Base-by-base conservation (phyloP, 2,113 vertebrate genomes). In the Campylorhamphus procurvoides region DNA sequence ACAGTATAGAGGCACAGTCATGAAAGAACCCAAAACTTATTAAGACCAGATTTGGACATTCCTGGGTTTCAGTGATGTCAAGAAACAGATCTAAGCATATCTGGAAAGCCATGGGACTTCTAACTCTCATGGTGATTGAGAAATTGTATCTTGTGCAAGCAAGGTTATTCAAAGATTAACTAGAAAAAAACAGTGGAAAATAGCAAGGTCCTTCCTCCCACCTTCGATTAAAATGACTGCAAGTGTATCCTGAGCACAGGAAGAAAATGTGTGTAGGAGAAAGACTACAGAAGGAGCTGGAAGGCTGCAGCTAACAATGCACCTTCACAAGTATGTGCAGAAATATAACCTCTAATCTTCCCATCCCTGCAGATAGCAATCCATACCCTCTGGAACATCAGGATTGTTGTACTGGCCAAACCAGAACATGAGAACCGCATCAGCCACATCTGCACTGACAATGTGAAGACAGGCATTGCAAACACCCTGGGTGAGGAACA, bases 361-460 rank as follows among this genome's bases (percentile, higher is more conserved):
- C 56, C 80, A 27, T 58, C 47, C 80, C 69, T 95, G 76, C 97
- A 99, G 99, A 98, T 99, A 24, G 99, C 99, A 29, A 98, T 98
- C 96, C 99, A 99, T 68, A 99, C 99, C 1, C 98, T 99, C 91
- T 99, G 99, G 99, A 99, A 98, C 94, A 99, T 99, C 92, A 98
- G 99, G 46, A 99, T 99, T 0, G 94, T 99, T 37, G 98, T 99
- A 28, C 97, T 99, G 71, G 99, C 98, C 96, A 99, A 99, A 93
- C 99, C 99, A 1, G 99, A 99, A 90, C 99, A 99, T 0, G 99
- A 99, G 95, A 99, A 99, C 96, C 98, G 99, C 71, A 99, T 99
- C 97, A 99, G 99, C 42, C 99, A 99, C 81, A 86, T 99, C 93
- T 99, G 98, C 92, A 99, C 98, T 0, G 98, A 99, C 98, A 99